Base-by-base conservation (phyloP, 2,797 vertebrate genomes). In the Crocidura indochinensis region DNA sequence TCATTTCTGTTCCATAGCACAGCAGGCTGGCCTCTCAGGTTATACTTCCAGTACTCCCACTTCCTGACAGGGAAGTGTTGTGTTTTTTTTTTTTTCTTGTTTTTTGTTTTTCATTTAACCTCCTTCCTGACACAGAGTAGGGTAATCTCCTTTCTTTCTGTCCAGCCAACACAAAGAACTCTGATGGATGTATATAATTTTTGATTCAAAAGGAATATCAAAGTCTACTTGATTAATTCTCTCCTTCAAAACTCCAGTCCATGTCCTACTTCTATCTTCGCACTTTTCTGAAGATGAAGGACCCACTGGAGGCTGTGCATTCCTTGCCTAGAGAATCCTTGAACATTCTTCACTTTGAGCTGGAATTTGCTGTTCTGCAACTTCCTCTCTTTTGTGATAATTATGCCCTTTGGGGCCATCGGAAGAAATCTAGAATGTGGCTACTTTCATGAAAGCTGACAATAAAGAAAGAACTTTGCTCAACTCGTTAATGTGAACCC, bases 251-350 rank as follows among this genome's bases (percentile, higher is more conserved):
- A 29, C 38, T 19, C 7, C 24, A 82, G 75, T 15, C 38, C 27
- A 53, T 31, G 4, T 60, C 38, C 46, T 19, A 5, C 68, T 11
- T 93, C 64, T 26, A 0, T 29, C 60, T 73, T 46, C 49, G 51
- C 8, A 11, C 2, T 51, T 6, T 14, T 14, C 10, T 9, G 6
- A 8, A 29, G 14, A 26, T n/a, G 5, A 49, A 38, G 0, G 15
- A 2, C n/a, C 22, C 38, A 88, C 38, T 17, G 12, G 67, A 38
- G 22, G 47, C 29, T 26, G 53, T 8, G 12, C 47, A 51, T 6
- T 56, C 31, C 47, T 29, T 4, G 10, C 29, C 10, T n/a, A 53
- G 19, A 73, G 22, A 75, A 62, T 2, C 0, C 12, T 38, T 62
- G 62, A 31, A 22, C 11, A 44, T 72, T 67, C 53, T 26, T 71